These are phyloP conservation scores for Telmatherina bonti DNA, from an alignment of 2,797 vertebrate genomes.

Conservation along the genomic window DNA sequence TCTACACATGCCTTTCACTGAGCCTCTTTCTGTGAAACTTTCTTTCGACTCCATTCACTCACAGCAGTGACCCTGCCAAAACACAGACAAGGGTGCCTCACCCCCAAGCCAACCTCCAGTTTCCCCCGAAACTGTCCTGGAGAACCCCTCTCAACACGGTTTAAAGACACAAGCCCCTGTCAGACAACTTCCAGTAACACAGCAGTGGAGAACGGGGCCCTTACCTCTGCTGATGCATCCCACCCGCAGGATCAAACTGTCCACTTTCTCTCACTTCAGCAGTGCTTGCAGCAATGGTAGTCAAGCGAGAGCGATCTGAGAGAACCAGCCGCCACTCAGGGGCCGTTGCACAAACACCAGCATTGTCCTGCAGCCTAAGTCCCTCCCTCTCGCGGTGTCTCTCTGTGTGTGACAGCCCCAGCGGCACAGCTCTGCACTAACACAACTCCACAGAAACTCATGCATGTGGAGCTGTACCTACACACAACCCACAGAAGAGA, in stretches of 20 bases:
- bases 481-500: slow-evolving; percentile 29
- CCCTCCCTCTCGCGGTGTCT: slow-evolving; percentile 83
- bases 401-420: slow-evolving; percentile 71
- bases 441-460: slow-evolving; percentile 70
- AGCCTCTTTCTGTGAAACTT: slow-evolving; percentile 79
- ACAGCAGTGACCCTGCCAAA: slow-evolving; percentile 81
- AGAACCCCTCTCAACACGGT: slow-evolving; percentile 29
- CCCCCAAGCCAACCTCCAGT: slow-evolving; percentile 56
- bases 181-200: slow-evolving; percentile 35
- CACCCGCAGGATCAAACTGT: slow-evolving; percentile 71
- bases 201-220: slow-evolving; percentile 48
- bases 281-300: slow-evolving; percentile 78
- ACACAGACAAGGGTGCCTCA: slow-evolving; percentile 72
- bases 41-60: slow-evolving; percentile 82
- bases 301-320: slow-evolving; percentile 78
- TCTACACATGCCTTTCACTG: slow-evolving; percentile 82
- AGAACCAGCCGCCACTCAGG: slow-evolving; percentile 80
- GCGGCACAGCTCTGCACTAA: slow-evolving; percentile 74
- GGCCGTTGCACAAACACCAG: slow-evolving; percentile 86
- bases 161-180: slow-evolving; percentile 27
- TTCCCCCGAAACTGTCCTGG: slow-evolving; percentile 41
- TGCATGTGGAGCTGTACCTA: slow-evolving; percentile 32
- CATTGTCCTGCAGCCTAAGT: slow-evolving; percentile 83
- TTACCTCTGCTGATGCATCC: slow-evolving; percentile 79
- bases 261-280: slow-evolving; percentile 76